These are phyloP conservation scores for Coregonus suidteri DNA, from an alignment of 2,797 vertebrate species.

Conservation along the genomic window DNA sequence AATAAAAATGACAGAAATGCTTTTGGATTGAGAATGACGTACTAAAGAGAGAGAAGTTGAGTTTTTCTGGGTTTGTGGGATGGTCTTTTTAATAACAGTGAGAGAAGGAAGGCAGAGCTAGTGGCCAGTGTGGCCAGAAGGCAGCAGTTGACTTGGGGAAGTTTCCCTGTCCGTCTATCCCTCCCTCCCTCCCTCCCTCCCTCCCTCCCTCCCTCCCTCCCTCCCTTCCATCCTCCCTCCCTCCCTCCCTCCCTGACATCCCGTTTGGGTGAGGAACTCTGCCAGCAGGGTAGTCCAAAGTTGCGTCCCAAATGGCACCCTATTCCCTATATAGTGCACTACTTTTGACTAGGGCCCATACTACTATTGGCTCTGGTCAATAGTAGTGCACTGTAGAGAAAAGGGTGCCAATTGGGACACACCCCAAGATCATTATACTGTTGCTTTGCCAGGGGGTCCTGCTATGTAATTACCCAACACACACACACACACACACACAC, in stretches of 20 bases:
- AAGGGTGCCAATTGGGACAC: no score
- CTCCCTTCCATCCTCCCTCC: not conserved
- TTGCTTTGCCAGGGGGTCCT: no score
- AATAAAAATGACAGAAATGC: slow-evolving; percentile 1
- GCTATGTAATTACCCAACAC: no score
- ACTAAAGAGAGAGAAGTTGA: not conserved
- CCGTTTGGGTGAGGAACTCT: not conserved
- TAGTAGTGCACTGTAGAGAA: no score
- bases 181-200: not conserved
- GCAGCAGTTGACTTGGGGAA: not conserved
- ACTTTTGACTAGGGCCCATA: no score
- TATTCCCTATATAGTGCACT: no score
- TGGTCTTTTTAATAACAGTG: slow-evolving; percentile 4
- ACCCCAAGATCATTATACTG: no score
- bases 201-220: not conserved
- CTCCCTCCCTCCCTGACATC: not conserved
- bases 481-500: no score
- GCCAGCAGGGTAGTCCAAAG: not conserved
- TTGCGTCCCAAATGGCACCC: no score
- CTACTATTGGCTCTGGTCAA: no score
- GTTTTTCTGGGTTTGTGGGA: not conserved
- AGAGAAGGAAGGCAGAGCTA: no score
- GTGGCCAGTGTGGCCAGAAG: slow-evolving; percentile 2
- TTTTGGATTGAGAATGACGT: not conserved
- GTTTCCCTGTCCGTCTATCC: not conserved